phyloP scores from a whole-genome alignment of 2,888 invertebrate genomes.

The Nomada flava region DNA sequence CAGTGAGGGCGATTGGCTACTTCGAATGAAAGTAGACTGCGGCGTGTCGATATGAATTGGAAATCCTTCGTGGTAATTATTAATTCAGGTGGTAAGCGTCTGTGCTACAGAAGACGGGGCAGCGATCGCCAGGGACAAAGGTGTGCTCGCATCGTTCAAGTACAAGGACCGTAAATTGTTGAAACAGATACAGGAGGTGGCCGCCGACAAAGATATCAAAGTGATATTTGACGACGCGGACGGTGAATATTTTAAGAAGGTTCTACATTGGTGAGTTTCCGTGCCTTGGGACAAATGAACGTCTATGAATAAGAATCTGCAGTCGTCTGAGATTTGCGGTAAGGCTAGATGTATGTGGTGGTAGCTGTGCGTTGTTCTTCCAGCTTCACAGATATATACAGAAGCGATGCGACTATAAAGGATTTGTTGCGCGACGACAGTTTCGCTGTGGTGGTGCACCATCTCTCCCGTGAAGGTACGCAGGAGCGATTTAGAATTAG shows the following conservation, averaged over 20 bases:
- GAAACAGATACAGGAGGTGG: constrained; percentile 86
- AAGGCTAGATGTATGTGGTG: constrained; percentile 15
- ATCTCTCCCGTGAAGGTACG: constrained; percentile 79
- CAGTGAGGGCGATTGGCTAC: not conserved
- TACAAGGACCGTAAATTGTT: constrained; percentile 86
- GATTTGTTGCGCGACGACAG: constrained; percentile 78
- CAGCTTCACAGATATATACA: constrained; percentile 80
- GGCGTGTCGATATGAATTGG: not conserved
- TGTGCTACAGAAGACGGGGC: constrained; percentile 87
- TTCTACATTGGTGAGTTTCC: constrained; percentile 85
- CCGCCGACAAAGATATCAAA: constrained; percentile 87
- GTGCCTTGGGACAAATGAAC: not conserved
- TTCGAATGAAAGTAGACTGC: not conserved
- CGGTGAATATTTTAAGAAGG: constrained; percentile 86
- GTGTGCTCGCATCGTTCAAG: constrained; percentile 88
- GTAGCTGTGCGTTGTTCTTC: constrained; percentile 53
- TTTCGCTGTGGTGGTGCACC: constrained; percentile 78
- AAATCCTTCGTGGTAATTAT: not conserved
- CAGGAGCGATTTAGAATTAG: constrained; percentile 1
- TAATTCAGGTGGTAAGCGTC: constrained; percentile 88
- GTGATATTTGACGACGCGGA: constrained; percentile 89
- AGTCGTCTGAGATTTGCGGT: not conserved
- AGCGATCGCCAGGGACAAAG: constrained; percentile 86
- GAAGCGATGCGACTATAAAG: constrained; percentile 70
- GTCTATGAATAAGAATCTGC: not conserved